Conservation (phyloP, 2,888 invertebrate species). For the Phorcus lineatus region DNA sequence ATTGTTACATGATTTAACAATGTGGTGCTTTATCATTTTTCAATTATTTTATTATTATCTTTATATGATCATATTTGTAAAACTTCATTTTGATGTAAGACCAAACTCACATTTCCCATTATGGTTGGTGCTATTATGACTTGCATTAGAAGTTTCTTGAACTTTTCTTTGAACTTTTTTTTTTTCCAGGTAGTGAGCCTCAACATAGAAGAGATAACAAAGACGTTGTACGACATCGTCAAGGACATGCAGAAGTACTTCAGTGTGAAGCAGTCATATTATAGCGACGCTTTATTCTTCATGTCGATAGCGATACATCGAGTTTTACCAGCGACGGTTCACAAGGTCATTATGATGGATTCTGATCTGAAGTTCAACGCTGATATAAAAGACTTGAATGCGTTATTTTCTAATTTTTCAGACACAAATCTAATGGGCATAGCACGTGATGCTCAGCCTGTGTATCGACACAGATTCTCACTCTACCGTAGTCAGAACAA, state of each 20-base stretch:
- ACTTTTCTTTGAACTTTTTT: too few species aligned
- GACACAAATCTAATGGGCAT: slow-evolving; percentile 82
- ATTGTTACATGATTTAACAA: too few species aligned
- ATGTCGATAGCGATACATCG: slow-evolving; percentile 84
- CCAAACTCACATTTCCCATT: too few species aligned
- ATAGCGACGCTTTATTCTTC: slow-evolving; percentile 87
- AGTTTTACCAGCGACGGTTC: slow-evolving; percentile 81
- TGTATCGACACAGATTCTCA: slow-evolving; percentile 85
- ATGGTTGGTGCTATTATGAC: too few species aligned
- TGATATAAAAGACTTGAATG: slow-evolving; percentile 82
- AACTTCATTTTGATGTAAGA: too few species aligned
- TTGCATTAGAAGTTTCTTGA: too few species aligned
- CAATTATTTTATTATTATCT: too few species aligned
- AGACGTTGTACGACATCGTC: slow-evolving; percentile 81
- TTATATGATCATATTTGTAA: too few species aligned
- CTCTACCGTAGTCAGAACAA: slow-evolving; percentile 81
- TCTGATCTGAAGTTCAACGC: slow-evolving; percentile 85
- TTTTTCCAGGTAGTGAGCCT: slow-evolving; percentile 79
- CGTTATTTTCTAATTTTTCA: slow-evolving; percentile 83
- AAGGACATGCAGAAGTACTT: slow-evolving; percentile 84
- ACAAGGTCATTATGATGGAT: slow-evolving; percentile 84
- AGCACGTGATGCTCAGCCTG: slow-evolving; percentile 84
- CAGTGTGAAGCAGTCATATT: slow-evolving; percentile 83
- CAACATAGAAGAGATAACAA: slow-evolving; percentile 81
- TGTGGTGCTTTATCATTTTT: too few species aligned